Percentiles rank a stretch among this genome's conserved stretches.
phyloP scores from a whole-genome alignment of 2,888 invertebrate species.

The Drosophila prolongata region DNA sequence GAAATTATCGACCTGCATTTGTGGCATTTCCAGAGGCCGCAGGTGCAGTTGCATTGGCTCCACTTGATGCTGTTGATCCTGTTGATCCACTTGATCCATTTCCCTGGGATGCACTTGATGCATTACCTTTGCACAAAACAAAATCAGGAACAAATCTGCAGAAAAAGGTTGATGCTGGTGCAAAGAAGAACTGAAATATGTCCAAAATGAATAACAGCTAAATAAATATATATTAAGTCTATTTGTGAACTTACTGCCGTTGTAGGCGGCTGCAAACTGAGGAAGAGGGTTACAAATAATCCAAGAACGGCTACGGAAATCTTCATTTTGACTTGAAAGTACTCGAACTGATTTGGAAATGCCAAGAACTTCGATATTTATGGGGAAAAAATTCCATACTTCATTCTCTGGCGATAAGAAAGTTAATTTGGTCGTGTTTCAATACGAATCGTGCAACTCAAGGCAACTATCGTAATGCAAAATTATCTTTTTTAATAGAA shows the following conservation, averaged over 20 bases:
- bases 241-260: not conserved
- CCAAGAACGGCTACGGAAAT: not conserved
- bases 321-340: constrained; percentile 2
- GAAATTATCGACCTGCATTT: not conserved
- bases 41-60: not conserved
- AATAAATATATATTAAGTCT: not conserved
- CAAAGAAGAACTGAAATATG: not conserved
- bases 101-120: not conserved
- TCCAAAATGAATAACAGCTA: not conserved
- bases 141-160: not conserved
- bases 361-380: not conserved
- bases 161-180: not conserved
- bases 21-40: not conserved
- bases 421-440: not conserved
- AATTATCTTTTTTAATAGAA: not conserved
- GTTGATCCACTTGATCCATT: not conserved
- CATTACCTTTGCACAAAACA: not conserved
- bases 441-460: not conserved
- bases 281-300: not conserved
- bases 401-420: not conserved
- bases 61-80: not conserved
- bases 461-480: not conserved
- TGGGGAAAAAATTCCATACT: not conserved
- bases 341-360: not conserved
- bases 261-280: not conserved